Conservation (phyloP, 2,797 vertebrate genomes). For the Xiphophorus birchmanni region DNA sequence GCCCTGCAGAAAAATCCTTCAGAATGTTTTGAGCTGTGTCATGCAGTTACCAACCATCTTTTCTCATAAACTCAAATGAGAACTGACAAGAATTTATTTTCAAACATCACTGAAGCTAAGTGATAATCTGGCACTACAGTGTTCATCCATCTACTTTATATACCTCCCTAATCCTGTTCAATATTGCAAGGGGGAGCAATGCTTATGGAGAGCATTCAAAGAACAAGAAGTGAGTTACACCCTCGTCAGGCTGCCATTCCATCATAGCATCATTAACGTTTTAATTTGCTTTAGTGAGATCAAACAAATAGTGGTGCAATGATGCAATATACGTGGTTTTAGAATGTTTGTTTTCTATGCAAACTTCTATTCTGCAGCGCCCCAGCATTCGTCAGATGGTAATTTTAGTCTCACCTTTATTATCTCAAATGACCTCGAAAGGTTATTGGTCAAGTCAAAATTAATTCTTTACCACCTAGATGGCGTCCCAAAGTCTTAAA, state of each 20-base stretch:
- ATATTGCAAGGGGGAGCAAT: background rate
- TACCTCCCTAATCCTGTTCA: background rate
- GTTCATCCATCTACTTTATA: background rate
- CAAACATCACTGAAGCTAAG: constrained; percentile 24
- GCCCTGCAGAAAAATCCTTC: background rate
- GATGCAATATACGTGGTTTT: background rate
- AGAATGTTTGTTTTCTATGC: background rate
- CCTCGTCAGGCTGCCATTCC: background rate
- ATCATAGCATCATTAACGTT: background rate
- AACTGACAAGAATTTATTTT: constrained; percentile 25
- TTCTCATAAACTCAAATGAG: constrained; percentile 32
- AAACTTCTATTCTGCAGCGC: too few relatives aligned
- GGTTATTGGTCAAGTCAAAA: background rate
- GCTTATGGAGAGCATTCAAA: background rate
- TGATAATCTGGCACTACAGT: constrained; percentile 30
- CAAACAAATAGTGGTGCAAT: background rate
- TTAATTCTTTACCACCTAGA: background rate
- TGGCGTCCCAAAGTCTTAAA: background rate
- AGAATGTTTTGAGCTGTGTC: constrained; percentile 15
- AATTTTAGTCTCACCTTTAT: too few relatives aligned
- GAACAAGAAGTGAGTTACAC: background rate
- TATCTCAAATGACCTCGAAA: background rate
- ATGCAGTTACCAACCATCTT: background rate
- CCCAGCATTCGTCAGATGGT: background rate
- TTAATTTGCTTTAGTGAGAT: background rate